Conservation (phyloP, 2,888 invertebrate genomes). For the Strigamia crassipes region DNA sequence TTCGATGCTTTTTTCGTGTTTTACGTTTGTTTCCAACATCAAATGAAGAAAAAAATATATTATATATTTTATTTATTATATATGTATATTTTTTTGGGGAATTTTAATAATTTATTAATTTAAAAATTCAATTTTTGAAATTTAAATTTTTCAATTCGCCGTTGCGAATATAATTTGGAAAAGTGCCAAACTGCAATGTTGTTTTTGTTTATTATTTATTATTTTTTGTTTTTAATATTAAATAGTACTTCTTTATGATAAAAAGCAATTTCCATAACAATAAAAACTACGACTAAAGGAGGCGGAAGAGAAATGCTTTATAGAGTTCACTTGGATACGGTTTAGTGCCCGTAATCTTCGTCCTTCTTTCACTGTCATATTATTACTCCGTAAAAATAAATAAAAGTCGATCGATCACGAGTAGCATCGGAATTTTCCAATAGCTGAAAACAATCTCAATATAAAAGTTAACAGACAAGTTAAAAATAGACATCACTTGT, state of each 20-base stretch:
- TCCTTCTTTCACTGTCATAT: neutral
- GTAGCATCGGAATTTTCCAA: neutral
- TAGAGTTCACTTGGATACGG: neutral
- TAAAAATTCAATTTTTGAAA: too few relatives aligned
- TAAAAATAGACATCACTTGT: too few relatives aligned
- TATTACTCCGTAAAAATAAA: constrained; percentile 4
- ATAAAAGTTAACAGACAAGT: neutral
- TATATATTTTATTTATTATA: too few relatives aligned
- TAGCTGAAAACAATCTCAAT: neutral
- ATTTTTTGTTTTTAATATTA: neutral
- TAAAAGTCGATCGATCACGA: neutral
- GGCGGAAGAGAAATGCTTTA: neutral
- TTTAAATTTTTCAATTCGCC: too few relatives aligned
- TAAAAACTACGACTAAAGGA: neutral
- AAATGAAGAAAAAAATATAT: neutral
- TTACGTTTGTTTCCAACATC: neutral
- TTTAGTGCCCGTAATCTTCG: neutral
- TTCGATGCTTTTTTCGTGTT: neutral
- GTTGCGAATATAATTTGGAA: neutral
- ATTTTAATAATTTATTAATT: too few relatives aligned
- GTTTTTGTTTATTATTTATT: too few relatives aligned
- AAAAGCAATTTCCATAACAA: neutral
- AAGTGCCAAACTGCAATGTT: neutral
- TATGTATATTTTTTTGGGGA: too few relatives aligned
- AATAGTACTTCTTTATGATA: neutral